A percentile compares a stretch with the other conserved stretches of the same genome.
phyloP scores from a whole-genome alignment of 2,888 invertebrate genomes.

The Epiblema foenella region DNA sequence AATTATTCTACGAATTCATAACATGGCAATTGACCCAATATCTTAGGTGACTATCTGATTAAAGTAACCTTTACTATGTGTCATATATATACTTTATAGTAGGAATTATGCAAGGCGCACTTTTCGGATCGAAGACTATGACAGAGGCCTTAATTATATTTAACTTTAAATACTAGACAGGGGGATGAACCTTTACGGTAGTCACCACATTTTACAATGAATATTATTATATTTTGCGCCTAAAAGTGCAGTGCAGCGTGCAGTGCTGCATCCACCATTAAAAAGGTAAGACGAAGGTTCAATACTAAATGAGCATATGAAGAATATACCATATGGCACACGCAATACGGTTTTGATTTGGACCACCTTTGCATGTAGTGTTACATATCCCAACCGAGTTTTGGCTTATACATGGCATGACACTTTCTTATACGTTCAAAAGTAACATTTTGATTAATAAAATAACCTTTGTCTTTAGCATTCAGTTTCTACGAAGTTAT shows the following conservation, averaged over 20 bases:
- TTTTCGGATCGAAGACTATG: background rate
- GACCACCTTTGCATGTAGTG: background rate
- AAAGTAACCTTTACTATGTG: background rate
- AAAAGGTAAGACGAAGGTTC: background rate
- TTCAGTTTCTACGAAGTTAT: background rate
- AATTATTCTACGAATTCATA: background rate
- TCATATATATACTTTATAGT: background rate
- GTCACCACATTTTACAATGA: background rate
- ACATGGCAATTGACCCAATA: background rate
- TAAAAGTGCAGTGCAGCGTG: too few relatives aligned
- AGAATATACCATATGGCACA: constrained; percentile 24
- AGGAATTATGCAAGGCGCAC: background rate
- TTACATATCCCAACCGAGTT: constrained; percentile 6
- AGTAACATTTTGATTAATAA: background rate
- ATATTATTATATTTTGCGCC: background rate
- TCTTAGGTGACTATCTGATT: constrained; percentile 6
- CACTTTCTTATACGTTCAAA: background rate
- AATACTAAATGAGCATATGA: background rate
- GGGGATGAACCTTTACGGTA: background rate
- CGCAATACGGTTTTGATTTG: background rate
- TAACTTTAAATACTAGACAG: too few relatives aligned
- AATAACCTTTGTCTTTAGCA: background rate
- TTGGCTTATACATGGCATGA: constrained; percentile 7
- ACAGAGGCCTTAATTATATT: background rate
- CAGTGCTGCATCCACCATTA: too few relatives aligned